Evolutionary conservation across 2,797 vertebrate genomes (phyloP).

Genomic region (Alca torda): DNA sequence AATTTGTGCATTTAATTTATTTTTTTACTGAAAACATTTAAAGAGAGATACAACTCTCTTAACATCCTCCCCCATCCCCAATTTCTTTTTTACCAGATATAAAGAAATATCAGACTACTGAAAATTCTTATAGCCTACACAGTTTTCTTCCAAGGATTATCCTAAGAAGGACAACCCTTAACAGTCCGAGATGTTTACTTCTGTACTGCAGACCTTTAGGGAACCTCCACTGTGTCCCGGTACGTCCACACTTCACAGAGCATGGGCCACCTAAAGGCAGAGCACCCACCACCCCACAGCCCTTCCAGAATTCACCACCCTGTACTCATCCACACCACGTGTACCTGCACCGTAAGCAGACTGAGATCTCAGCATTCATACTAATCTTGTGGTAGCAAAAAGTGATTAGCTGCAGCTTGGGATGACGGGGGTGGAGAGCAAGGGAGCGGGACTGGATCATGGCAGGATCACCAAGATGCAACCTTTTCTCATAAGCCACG

Average conservation of each 20-base stretch:
- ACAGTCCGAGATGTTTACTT: neutral
- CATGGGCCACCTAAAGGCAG: neutral
- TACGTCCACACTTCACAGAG: neutral
- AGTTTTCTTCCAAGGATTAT: neutral
- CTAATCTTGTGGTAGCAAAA: neutral
- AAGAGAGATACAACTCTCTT: neutral
- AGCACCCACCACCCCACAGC: neutral
- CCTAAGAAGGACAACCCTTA: neutral
- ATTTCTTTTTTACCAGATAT: neutral
- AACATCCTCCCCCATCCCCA: neutral
- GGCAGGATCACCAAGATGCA: neutral
- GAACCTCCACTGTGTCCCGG: neutral
- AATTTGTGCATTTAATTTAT: neutral
- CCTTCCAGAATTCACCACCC: neutral
- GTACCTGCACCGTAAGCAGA: neutral
- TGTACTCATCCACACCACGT: neutral
- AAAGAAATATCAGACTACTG: neutral
- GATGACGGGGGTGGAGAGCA: neutral
- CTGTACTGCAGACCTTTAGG: neutral
- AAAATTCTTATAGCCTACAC: neutral
- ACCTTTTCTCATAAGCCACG: neutral
- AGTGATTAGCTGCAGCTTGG: neutral
- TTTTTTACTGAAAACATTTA: neutral
- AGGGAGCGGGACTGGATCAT: neutral
- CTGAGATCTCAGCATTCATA: neutral